Conservation (phyloP, 2,797 vertebrate genomes). For the Clarias laeviceps region DNA sequence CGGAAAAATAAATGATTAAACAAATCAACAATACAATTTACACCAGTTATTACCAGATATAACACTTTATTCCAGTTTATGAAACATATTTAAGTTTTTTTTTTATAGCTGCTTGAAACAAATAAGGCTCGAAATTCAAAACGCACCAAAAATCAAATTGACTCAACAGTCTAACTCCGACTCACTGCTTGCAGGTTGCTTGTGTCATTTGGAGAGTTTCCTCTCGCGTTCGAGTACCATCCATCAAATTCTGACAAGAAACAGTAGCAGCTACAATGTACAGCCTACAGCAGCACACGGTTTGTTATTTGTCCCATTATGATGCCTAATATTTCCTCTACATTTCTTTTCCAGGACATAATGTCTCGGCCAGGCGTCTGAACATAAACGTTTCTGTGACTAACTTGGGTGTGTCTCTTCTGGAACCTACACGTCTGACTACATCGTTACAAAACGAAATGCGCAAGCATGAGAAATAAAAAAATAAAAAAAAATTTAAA, state of each 20-base stretch:
- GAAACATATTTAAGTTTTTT: too few relatives aligned
- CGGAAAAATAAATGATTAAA: too few relatives aligned
- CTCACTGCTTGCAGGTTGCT: too few relatives aligned
- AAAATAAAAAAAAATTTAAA: too few relatives aligned
- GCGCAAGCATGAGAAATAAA: not conserved
- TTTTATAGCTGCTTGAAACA: too few relatives aligned
- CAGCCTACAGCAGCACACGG: not conserved
- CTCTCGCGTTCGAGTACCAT: not conserved
- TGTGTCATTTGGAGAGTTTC: too few relatives aligned
- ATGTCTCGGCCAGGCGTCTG: not conserved
- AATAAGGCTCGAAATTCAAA: too few relatives aligned
- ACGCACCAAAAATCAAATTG: too few relatives aligned
- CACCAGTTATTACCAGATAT: too few relatives aligned
- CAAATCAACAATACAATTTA: too few relatives aligned
- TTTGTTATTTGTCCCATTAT: not conserved
- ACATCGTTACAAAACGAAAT: not conserved
- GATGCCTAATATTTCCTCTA: not conserved
- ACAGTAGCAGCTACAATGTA: not conserved
- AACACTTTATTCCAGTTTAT: too few relatives aligned
- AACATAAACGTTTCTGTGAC: not conserved
- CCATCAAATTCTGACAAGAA: not conserved
- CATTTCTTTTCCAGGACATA: not conserved
- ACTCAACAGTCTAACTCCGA: too few relatives aligned
- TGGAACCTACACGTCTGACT: conserved; percentile 13
- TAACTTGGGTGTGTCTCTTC: conserved; percentile 1